Percentiles rank a stretch among this genome's conserved stretches.
Conservation (phyloP, 2,113 vertebrate genomes). For the Psephotus haematonotus region DNA sequence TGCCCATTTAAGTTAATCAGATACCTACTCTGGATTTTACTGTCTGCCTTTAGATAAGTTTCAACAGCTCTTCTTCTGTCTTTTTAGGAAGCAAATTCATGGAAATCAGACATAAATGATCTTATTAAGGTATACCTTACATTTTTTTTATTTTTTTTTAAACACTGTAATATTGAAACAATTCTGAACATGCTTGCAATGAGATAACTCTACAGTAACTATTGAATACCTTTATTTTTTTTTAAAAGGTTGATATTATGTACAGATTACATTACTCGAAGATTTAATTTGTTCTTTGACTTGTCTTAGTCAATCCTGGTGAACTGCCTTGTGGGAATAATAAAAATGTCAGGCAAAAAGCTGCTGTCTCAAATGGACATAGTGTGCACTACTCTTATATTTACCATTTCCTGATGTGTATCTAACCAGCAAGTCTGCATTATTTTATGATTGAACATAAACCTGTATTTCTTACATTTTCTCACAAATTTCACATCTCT, state of each 20-base stretch:
- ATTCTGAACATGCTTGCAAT: not conserved
- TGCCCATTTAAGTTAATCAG: not conserved
- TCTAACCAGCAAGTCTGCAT: not conserved
- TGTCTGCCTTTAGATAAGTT: not conserved
- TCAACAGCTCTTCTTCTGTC: not conserved
- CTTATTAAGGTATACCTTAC: conserved; percentile 41
- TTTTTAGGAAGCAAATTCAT: conserved; percentile 56
- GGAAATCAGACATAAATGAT: conserved; percentile 37
- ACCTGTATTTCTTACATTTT: not conserved
- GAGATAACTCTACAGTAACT: not conserved
- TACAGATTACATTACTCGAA: not conserved
- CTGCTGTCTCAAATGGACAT: not conserved
- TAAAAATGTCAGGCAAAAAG: not conserved
- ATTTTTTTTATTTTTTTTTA: not conserved
- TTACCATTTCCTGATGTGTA: not conserved
- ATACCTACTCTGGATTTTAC: not conserved
- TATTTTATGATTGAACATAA: rapidly evolving
- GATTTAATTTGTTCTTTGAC: not conserved
- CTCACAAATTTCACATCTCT: not conserved
- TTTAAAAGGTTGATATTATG: not conserved
- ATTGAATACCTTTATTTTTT: not conserved
- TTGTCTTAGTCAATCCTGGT: not conserved
- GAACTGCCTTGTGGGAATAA: not conserved
- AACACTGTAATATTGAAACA: not conserved
- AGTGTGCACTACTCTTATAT: not conserved